Base-by-base conservation (phyloP, 2,113 vertebrate species). In the Reinhardtius hippoglossoides region DNA sequence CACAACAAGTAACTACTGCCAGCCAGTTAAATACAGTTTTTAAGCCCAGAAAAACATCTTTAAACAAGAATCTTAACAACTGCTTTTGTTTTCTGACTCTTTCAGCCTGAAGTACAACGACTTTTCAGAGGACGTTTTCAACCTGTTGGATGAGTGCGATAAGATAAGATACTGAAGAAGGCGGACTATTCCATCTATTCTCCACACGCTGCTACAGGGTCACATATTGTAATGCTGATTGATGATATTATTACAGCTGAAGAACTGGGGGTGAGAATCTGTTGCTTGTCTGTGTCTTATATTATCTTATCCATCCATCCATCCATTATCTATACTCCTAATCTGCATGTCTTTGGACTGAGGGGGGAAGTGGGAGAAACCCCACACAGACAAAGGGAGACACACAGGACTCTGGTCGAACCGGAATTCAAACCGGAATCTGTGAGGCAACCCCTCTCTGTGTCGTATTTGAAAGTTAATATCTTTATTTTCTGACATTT, bases 101-200 rank as follows among this genome's bases (percentile, higher is more conserved):
- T 86, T 80, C 76, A 95, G 94, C 78, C 64, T 94, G 50, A 75
- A 56, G 80, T 94, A 94, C 74, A 94, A 94, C 55, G 75, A 93
- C 69, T 82, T 94, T 75, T 80, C 87, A n/a, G 93, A 94, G 7
- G 91, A 94, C 0, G 76, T 84, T 18, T 92, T 94, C 18, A 50
- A 91, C 13, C 26, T 93, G 58, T 54, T 94, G 74, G 62, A 90
- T 0, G 31, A 40, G 48, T 94, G 89, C 62, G 61, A 60, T 0
- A 93, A 76, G 24, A 92, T 94, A 35, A 80, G 9, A 61, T 94
- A 90, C 84, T 92, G 61, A 92, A 71, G 68, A 81, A 15, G n/a
- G 13, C 2, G 0, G n/a, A 60, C 14, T 1, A 1, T 9, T 48
- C 46, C 16, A 35, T 46, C 15, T 18, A 68, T 42, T 42, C 42